Conservation (phyloP, 2,888 invertebrate species). For the Holacanthella duospinosa region DNA sequence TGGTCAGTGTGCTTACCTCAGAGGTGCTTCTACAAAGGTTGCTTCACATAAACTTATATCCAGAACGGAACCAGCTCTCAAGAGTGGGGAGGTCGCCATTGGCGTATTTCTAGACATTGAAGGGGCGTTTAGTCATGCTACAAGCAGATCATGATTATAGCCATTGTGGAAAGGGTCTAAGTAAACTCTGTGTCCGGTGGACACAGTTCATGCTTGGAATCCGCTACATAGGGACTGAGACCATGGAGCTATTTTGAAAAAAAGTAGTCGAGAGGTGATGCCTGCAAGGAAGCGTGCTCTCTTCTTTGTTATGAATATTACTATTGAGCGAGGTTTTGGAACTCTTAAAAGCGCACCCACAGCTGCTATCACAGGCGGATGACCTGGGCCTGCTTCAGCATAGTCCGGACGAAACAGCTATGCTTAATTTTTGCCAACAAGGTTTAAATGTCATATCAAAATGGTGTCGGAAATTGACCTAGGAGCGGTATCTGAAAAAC, state of each 20-base stretch:
- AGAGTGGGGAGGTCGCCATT: constrained; percentile 17
- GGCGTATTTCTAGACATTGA: constrained; percentile 34
- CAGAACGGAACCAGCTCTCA: background rate
- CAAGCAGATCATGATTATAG: background rate
- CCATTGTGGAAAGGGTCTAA: background rate
- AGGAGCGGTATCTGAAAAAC: background rate
- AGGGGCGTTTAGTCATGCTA: constrained; percentile 32
- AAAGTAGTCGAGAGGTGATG: background rate
- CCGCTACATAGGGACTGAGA: background rate
- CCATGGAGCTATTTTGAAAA: background rate
- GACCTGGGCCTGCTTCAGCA: background rate
- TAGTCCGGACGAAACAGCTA: background rate
- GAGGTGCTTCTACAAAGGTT: constrained; percentile 13
- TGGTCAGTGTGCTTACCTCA: background rate
- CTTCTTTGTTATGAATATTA: background rate
- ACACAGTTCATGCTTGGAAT: background rate
- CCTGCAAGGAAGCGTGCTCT: background rate
- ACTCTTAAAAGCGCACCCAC: background rate
- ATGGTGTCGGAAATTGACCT: background rate
- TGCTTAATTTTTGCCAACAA: background rate
- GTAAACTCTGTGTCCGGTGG: background rate
- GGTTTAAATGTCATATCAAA: background rate
- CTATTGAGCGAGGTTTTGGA: background rate
- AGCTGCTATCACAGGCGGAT: background rate
- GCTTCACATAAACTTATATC: constrained; percentile 1